Evolutionary conservation across 1,140 invertebrate genomes (phyloP), one percentile per base, ranked within the genome.

Genomic region (Pissodes strobi): DNA sequence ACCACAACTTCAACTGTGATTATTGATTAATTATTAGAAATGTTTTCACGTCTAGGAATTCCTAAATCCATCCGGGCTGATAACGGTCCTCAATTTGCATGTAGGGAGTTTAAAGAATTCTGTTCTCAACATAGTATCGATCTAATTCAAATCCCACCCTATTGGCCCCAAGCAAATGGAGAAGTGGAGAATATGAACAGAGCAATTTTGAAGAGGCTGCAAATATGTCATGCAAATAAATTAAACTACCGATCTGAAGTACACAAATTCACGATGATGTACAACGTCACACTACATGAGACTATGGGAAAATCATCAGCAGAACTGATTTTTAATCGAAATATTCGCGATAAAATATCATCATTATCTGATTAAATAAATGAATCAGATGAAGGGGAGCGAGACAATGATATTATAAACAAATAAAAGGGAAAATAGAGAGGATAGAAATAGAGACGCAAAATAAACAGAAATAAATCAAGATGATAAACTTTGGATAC

Each of bases 111-210:
- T 43, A 60, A 60, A 30, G 45, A 69, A n/a, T 73, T 49, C 37
- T 71, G 67, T 43, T 39, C 59, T 46, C 21, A 41, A 9, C 65
- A 64, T 25, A 56, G 25, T 27, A 69, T 71, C n/a, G n/a, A n/a
- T n/a, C n/a, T n/a, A n/a, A n/a, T n/a, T n/a, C n/a, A n/a, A n/a
- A n/a, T n/a, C n/a, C 19, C 57, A 10, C 70, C 72, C 13, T 72
- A 73, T 52, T 74, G n/a, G n/a, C n/a, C n/a, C n/a, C n/a, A n/a
- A n/a, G n/a, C n/a, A n/a, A n/a, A n/a, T n/a, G n/a, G n/a, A 67
- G 69, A 76, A 45, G 74, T 76, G 0, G 75, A 78, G 62, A 58
- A 74, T 10, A 69, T 75, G 57, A 78, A 77, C 55, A 52, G 63
- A 30, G 69, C 68, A 15, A 70, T 76, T 41, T 48, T 75, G 38